Base-by-base conservation (phyloP, 2,888 invertebrate genomes). In the Tenthredo livida region DNA sequence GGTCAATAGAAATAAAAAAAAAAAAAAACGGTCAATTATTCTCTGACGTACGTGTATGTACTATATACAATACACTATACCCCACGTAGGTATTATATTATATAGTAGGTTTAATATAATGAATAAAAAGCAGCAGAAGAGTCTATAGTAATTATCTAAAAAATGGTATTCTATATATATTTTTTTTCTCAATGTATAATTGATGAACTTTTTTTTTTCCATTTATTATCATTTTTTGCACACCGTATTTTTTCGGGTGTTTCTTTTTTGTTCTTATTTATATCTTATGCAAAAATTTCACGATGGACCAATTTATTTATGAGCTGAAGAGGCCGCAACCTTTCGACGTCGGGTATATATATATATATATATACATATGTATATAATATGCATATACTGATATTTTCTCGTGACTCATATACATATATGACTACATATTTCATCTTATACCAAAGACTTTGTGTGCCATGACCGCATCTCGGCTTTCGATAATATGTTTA, bases 1-100 rank as follows among this genome's bases (percentile, higher is more conserved):
- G 70, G 70, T 70, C 70, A 37, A n/a, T 25, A 70, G 70, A 70
- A 17, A 70, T 29, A 37, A 70, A 70, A 37, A 70, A n/a, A 3
- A 37, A 9, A 15, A 37, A 70, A 15, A 37, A n/a, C 0, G 15
- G 7, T 33, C 29, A 70, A 37, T 70, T 70, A 43, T 43, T 33
- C 37, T 70, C n/a, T n/a, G 70, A 37, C 25, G 25, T 25, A 61
- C 10, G 10, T 10, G 21, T 21, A 58, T 21, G 15, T 50, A 2
- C 12, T n/a, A n/a, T n/a, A n/a, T n/a, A n/a, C n/a, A n/a, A 10
- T 0, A 12, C 43, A 1, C 10, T 43, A 12, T 43, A 40, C n/a
- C n/a, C n/a, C n/a, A n/a, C n/a, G n/a, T n/a, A n/a, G n/a, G n/a
- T n/a, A n/a, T n/a, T n/a, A n/a, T n/a, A n/a, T n/a, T n/a, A n/a